Percentiles rank a stretch among this genome's conserved stretches.
phyloP scores from a whole-genome alignment of 2,797 vertebrate species.

The Sebastes oblongus region DNA sequence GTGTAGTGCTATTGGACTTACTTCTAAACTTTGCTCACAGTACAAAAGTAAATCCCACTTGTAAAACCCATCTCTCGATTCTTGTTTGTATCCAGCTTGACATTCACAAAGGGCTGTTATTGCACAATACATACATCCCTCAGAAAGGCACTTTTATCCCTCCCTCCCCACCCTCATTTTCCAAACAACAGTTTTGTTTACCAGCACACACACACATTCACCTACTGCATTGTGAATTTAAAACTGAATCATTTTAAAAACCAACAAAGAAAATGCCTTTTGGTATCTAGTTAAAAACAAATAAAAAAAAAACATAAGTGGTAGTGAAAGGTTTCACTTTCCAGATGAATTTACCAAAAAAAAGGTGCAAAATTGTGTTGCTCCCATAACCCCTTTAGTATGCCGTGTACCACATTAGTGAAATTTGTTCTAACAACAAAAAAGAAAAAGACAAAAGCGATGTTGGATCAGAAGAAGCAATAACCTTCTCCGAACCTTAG shows the following conservation, averaged over 20 bases:
- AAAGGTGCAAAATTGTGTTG: constrained; percentile 75
- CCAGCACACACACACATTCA: constrained; percentile 54
- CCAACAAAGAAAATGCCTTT: constrained; percentile 53
- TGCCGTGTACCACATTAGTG: constrained; percentile 68
- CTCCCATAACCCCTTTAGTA: constrained; percentile 62
- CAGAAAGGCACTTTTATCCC: constrained; percentile 85
- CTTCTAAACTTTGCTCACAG: constrained; percentile 66
- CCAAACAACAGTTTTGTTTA: constrained; percentile 55
- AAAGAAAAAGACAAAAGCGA: constrained; percentile 44
- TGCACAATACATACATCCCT: constrained; percentile 83
- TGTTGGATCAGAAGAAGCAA: constrained; percentile 49
- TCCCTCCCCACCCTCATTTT: constrained; percentile 41
- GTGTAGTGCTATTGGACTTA: constrained; percentile 78
- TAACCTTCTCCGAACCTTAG: constrained; percentile 22
- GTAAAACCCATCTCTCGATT: constrained; percentile 62
- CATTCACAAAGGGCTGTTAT: constrained; percentile 83
- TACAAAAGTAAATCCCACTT: constrained; percentile 67
- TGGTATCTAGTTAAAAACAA: constrained; percentile 74
- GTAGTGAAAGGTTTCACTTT: constrained; percentile 52
- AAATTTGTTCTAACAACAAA: constrained; percentile 36
- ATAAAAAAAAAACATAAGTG: constrained; percentile 50
- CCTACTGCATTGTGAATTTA: constrained; percentile 60
- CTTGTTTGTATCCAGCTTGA: constrained; percentile 74
- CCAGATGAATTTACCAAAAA: constrained; percentile 49
- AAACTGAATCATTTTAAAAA: constrained; percentile 62